Percentiles rank a stretch among this genome's conserved stretches.
Conservation (phyloP, 1,140 invertebrate genomes). For the Diuraphis noxia region DNA sequence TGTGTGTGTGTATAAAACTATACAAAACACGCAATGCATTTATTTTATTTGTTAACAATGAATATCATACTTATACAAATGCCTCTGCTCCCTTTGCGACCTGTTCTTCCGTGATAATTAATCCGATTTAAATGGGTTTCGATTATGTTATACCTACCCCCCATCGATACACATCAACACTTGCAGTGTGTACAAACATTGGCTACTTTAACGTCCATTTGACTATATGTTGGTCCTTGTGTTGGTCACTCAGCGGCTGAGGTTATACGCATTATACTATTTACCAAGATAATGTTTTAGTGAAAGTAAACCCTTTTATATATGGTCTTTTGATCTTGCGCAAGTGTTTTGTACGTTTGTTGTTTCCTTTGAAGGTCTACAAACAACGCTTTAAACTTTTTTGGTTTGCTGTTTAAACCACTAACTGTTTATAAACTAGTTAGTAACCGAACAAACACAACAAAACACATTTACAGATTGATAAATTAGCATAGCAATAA, state of each 20-base stretch:
- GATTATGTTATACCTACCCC: neutral
- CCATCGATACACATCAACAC: neutral
- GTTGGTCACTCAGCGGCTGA: neutral
- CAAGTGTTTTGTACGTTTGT: neutral
- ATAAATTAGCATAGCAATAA: neutral
- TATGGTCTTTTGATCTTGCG: neutral
- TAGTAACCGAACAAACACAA: neutral
- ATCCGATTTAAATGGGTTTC: constrained; percentile 42
- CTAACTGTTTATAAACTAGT: neutral
- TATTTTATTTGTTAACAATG: constrained; percentile 35
- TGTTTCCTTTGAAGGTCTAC: neutral
- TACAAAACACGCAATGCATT: neutral
- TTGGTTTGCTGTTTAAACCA: neutral
- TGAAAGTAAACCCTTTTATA: neutral
- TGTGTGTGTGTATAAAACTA: neutral
- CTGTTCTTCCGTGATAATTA: constrained; percentile 43
- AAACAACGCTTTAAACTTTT: neutral
- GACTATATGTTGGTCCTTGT: neutral
- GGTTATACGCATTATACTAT: neutral
- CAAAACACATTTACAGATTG: neutral
- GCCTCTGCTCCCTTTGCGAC: neutral
- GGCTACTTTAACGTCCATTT: neutral
- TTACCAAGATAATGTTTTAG: neutral
- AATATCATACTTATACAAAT: constrained; percentile 34
- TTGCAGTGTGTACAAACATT: neutral